Evolutionary conservation across 2,797 vertebrate genomes (phyloP), one percentile per base, ranked within the genome.

Genomic region (Paratrypauchen microcephalus): DNA sequence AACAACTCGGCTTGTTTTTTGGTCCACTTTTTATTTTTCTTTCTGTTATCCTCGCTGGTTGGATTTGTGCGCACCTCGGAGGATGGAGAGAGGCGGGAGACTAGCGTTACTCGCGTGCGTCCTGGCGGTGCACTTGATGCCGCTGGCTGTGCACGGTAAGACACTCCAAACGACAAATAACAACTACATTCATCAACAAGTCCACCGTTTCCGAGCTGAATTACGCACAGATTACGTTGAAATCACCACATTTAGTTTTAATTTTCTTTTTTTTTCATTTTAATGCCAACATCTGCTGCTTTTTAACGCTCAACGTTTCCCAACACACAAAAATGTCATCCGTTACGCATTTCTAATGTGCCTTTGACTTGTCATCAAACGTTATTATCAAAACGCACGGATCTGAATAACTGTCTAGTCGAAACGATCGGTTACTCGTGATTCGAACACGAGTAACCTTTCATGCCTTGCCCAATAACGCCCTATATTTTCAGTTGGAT

Each of bases 111-210:
- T 92, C 83, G 86, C 74, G 41, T 87, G 88, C 87, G 78, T 90
- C 79, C 78, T 93, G 88, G 80, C 71, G 48, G 81, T 93, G 79
- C 86, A 90, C 79, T 63, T 86, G 79, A 81, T 86, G 83, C 89
- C 91, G 52, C 65, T 80, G 74, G 23, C 71, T 30, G 91, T 87
- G 48, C 88, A 86, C 86, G 93, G 92, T 94, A 92, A 93, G 92
- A 70, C 47, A 7, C 36, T 39, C 30, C 59, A 61, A 26, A 18
- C 32, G 7, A 26, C 52, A 55, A 23, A 23, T 4, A 23, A 52
- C 16, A 55, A 55, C 52, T 24, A 1, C 3, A 55, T n/a, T 2
- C 2, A 52, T 5, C 1, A 21, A 5, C 12, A 24, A 21, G 8
- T 21, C 19, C 6, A 36, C 18, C 32, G 4, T 12, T 21, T 61